Base-by-base conservation (phyloP, 2,888 invertebrate species). In the Amphipyra tragopoginis region DNA sequence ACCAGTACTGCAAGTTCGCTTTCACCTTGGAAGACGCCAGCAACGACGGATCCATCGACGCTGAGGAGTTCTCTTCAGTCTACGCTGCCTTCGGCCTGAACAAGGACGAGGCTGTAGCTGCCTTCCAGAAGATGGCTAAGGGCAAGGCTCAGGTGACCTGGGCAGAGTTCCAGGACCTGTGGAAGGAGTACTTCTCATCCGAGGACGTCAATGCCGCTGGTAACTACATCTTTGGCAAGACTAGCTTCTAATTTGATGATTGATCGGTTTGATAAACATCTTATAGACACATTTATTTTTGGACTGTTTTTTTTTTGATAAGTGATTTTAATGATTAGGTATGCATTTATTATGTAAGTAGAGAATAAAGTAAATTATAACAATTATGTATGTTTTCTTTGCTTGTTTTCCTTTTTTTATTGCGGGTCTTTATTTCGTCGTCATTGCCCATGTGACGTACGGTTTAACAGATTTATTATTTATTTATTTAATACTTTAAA, bases 1-100 rank as follows among this genome's bases (percentile, higher is more conserved):
- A 96, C 77, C 95, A 96, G 55, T 98, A 98, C 92, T 96, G 97
- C 96, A 96, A 97, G 85, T 97, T 98, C 89, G 97, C 98, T 96
- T 98, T 98, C 88, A 97, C 97, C 78, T 94, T 98, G 65, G 97
- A 98, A 89, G 98, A 98, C 83, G 97, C 97, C 54, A 97, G 97
- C 82, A 97, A 97, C 66, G 98, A 98, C 82, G 90, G 90, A 0
- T 82, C 87, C 0, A 98, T 98, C 82, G 98, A 98, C 87, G 96
- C 96, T 66, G 96, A 96, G 36, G 98, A 98, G 88, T 98, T 98
- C 89, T 96, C 97, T 13, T 95, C 96, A 53, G 97, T 98, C 21
- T 97, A 97, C 89, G 96, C 96, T 74, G 96, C 97, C 80, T 98
- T 97, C 82, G 98, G 97, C 0, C 90, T 98, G 52, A 94, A 96